phyloP scores from a whole-genome alignment of 2,888 invertebrate genomes.

The Silvanus unidentatus region DNA sequence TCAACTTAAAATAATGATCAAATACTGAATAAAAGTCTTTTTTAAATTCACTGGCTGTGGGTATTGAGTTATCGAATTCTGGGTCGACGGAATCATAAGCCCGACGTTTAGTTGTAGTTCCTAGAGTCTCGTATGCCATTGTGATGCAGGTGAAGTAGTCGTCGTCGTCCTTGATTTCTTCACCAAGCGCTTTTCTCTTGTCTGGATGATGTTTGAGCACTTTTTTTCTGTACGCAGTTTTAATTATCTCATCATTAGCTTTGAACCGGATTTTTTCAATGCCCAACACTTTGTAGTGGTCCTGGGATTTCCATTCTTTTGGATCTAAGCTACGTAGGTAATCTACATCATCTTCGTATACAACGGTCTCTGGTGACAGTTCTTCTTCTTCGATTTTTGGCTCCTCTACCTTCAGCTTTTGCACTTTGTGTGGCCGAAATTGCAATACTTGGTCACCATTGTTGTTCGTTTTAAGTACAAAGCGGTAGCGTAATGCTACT shows the following conservation, averaged over 20 bases:
- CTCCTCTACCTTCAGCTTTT: slow-evolving; percentile 33
- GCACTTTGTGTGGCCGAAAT: slow-evolving; percentile 39
- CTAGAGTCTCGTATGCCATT: slow-evolving; percentile 89
- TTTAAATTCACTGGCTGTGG: slow-evolving; percentile 68
- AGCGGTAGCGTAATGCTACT: slow-evolving; percentile 41
- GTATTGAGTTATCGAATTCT: slow-evolving; percentile 83
- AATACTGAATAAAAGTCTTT: slow-evolving; percentile 71
- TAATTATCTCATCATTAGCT: slow-evolving; percentile 90
- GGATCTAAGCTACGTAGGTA: slow-evolving; percentile 87
- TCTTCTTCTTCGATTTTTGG: slow-evolving; percentile 29
- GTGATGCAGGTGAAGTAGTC: slow-evolving; percentile 99
- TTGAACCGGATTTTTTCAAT: slow-evolving; percentile 73
- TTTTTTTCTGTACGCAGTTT: slow-evolving; percentile 85
- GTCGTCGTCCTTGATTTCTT: slow-evolving; percentile 81
- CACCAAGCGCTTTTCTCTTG: slow-evolving; percentile 87
- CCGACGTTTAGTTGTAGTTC: slow-evolving; percentile 72
- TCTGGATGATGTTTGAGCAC: slow-evolving; percentile 97
- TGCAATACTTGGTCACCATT: slow-evolving; percentile 33
- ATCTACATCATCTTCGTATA: slow-evolving; percentile 68
- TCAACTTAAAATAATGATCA: slow-evolving; percentile 64
- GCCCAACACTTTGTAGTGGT: slow-evolving; percentile 94
- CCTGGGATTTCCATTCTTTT: slow-evolving; percentile 96
- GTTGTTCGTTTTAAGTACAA: slow-evolving; percentile 34
- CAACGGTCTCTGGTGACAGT: slow-evolving; percentile 40
- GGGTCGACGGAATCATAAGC: slow-evolving; percentile 98